A percentile compares a stretch with the other conserved stretches of the same genome.
Evolutionary conservation across 2,888 invertebrate species (phyloP).

Genomic region (Noctuana brunneofusca): DNA sequence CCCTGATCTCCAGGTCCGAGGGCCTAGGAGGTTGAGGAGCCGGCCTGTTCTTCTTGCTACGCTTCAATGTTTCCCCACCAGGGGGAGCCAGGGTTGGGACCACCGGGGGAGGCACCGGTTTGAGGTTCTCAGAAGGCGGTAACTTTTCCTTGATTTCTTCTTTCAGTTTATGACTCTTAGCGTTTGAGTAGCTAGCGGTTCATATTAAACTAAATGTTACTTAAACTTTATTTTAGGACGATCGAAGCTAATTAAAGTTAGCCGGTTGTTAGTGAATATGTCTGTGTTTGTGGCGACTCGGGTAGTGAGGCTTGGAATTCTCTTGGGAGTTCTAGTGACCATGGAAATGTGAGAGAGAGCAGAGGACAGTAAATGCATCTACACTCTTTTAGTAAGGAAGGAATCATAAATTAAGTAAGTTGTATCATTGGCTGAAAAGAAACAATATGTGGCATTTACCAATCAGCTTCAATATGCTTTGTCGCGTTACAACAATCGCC

Average conservation of each 20-base stretch:
- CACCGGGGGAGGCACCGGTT: slow-evolving; percentile 70
- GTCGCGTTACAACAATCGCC: no score
- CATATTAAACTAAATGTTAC: background rate
- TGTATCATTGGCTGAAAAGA: no score
- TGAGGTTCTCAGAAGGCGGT: slow-evolving; percentile 66
- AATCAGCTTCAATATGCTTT: no score
- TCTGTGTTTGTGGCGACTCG: background rate
- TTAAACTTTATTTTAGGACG: background rate
- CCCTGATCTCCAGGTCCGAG: slow-evolving; percentile 87
- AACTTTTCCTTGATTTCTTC: slow-evolving; percentile 83
- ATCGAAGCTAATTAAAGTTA: background rate
- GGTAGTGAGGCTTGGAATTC: background rate
- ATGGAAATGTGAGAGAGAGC: no score
- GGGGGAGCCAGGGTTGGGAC: slow-evolving; percentile 66
- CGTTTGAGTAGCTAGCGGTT: background rate
- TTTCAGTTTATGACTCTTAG: slow-evolving; percentile 74
- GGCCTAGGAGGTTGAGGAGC: slow-evolving; percentile 87
- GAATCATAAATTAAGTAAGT: no score
- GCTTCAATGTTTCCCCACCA: slow-evolving; percentile 84
- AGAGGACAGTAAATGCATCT: no score
- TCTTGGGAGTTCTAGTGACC: no score
- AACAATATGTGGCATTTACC: no score
- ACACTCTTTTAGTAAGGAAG: no score
- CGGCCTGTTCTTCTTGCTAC: slow-evolving; percentile 86
- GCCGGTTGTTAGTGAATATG: background rate